Conservation (phyloP, 2,113 vertebrate species). For the Potamarius usumacintae region DNA sequence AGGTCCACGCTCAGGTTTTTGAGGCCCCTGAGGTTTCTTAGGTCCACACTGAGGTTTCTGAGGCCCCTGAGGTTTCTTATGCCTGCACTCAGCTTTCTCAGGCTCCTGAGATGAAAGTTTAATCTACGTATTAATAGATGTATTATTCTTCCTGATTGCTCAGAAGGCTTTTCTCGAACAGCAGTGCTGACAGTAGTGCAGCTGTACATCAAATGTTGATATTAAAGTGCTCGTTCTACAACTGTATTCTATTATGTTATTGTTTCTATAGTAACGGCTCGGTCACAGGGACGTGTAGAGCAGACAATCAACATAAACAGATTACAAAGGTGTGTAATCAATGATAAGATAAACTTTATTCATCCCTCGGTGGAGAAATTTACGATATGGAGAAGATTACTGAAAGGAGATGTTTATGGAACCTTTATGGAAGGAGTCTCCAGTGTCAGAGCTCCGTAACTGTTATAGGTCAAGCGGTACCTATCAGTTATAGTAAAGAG, state of each 20-base stretch:
- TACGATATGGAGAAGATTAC: background rate
- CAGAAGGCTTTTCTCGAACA: background rate
- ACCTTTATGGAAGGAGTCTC: background rate
- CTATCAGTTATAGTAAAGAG: background rate
- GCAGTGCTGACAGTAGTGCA: background rate
- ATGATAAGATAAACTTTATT: too few relatives aligned
- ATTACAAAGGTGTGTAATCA: too few relatives aligned
- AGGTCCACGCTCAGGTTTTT: too few relatives aligned
- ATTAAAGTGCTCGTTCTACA: background rate
- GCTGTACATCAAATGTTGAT: background rate
- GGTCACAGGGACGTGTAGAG: background rate
- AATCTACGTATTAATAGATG: background rate
- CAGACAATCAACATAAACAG: too few relatives aligned
- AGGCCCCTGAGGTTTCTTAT: too few relatives aligned
- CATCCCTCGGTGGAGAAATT: too few relatives aligned
- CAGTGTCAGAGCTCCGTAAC: too few relatives aligned
- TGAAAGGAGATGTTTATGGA: background rate
- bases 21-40: too few relatives aligned
- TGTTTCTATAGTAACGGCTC: background rate
- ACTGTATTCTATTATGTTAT: background rate
- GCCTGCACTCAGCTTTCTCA: background rate
- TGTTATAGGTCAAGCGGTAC: too few relatives aligned
- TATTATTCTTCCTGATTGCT: background rate
- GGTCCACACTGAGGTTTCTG: too few relatives aligned
- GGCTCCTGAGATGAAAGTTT: background rate